Conservation (phyloP, 2,113 vertebrate genomes). For the Terrapene triunguis region DNA sequence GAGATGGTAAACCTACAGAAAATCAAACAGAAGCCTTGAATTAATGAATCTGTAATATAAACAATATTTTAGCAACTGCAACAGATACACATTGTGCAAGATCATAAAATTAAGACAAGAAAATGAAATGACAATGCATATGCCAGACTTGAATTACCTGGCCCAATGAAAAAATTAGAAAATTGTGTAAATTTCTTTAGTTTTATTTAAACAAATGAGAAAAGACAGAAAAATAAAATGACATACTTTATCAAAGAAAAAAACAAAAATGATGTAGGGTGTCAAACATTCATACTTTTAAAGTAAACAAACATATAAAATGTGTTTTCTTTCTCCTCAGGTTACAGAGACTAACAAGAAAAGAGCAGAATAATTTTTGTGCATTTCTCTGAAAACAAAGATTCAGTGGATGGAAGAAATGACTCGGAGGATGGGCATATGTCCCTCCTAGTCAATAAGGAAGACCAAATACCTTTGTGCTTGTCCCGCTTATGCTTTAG, state of each 20-base stretch:
- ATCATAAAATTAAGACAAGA: background rate
- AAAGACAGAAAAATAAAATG: background rate
- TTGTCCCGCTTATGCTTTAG: slow-evolving; percentile 99
- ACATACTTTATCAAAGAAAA: background rate
- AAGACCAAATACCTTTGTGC: slow-evolving; percentile 99
- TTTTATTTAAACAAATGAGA: slow-evolving; percentile 33
- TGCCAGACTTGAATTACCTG: background rate
- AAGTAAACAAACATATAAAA: slow-evolving; percentile 23
- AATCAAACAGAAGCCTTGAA: background rate
- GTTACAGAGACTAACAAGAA: slow-evolving; percentile 66
- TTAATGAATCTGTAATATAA: background rate
- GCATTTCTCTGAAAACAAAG: slow-evolving; percentile 77
- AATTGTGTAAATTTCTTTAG: background rate
- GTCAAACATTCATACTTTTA: background rate
- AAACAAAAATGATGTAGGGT: background rate
- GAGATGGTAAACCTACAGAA: background rate
- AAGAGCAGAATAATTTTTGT: slow-evolving; percentile 76
- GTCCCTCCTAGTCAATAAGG: slow-evolving; percentile 86
- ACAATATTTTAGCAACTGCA: background rate
- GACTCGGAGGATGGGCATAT: slow-evolving; percentile 77
- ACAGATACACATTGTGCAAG: background rate
- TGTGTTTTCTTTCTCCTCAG: slow-evolving; percentile 79
- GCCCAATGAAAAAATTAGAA: background rate
- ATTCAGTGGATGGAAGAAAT: slow-evolving; percentile 81
- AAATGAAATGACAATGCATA: background rate